phyloP scores from a whole-genome alignment of 2,113 vertebrate species.

The Hyperopisus bebe region DNA sequence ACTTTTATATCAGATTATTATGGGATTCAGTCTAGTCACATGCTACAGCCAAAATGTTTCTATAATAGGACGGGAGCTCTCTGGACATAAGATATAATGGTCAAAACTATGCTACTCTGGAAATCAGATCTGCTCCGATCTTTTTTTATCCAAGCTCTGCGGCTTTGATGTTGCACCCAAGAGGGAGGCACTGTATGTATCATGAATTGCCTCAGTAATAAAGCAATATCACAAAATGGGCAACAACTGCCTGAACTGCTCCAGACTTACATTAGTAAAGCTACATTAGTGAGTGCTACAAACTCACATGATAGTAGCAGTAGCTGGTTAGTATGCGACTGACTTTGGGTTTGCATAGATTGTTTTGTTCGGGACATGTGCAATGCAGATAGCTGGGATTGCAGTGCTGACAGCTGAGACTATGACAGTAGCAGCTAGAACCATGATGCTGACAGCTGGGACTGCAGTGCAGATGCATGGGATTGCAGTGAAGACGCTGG shows the following conservation, averaged over 20 bases:
- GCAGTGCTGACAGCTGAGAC: background rate
- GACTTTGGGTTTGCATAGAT: background rate
- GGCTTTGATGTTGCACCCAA: background rate
- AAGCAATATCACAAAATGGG: background rate
- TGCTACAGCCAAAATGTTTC: background rate
- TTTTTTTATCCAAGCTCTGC: background rate
- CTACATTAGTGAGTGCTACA: background rate
- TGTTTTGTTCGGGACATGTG: background rate
- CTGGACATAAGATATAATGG: background rate
- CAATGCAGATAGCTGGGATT: background rate
- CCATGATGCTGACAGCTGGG: background rate
- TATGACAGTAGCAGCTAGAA: background rate
- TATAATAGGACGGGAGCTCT: background rate
- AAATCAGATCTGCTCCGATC: background rate
- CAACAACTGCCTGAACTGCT: background rate
- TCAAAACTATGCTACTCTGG: background rate
- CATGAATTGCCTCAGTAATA: slow-evolving; percentile 8
- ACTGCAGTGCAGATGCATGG: background rate
- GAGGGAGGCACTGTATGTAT: background rate
- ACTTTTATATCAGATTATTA: background rate
- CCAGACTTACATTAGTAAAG: background rate
- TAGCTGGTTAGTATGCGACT: background rate
- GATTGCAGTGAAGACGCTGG: background rate
- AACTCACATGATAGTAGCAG: background rate
- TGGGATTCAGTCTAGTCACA: background rate